Conservation (phyloP, 1,140 invertebrate genomes). For the Lysiphlebus fabarum region DNA sequence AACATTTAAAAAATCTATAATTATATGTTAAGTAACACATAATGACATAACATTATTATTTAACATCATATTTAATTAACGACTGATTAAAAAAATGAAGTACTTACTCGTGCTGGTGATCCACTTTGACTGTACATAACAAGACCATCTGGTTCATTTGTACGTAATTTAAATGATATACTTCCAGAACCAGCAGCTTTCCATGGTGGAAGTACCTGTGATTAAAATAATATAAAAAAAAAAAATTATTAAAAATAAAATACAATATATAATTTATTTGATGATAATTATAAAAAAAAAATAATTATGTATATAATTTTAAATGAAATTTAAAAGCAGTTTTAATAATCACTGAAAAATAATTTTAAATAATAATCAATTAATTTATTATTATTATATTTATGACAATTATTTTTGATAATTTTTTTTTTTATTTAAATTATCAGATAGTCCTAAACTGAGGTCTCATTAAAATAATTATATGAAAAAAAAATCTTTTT, state of each 20-base stretch:
- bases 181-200: slow-evolving; percentile 81
- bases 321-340: no score
- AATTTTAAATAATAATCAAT: no score
- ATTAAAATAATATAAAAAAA: slow-evolving; percentile 35
- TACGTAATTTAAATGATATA: slow-evolving; percentile 90
- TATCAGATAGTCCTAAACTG: no score
- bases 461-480: no score
- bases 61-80: slow-evolving; percentile 1
- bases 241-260: slow-evolving; percentile 14
- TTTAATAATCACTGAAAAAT: no score
- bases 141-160: slow-evolving; percentile 89
- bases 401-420: no score
- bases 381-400: no score
- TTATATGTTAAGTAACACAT: no score
- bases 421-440: no score
- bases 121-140: slow-evolving; percentile 88
- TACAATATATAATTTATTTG: background rate
- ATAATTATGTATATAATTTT: no score
- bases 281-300: background rate
- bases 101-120: slow-evolving; percentile 66
- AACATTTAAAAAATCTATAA: no score
- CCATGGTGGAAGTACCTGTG: slow-evolving; percentile 81
- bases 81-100: slow-evolving; percentile 18
- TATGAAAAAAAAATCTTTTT: no score
- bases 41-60: background rate